phyloP scores from a whole-genome alignment of 1,140 invertebrate species.

The Oncopodura yosiiana region DNA sequence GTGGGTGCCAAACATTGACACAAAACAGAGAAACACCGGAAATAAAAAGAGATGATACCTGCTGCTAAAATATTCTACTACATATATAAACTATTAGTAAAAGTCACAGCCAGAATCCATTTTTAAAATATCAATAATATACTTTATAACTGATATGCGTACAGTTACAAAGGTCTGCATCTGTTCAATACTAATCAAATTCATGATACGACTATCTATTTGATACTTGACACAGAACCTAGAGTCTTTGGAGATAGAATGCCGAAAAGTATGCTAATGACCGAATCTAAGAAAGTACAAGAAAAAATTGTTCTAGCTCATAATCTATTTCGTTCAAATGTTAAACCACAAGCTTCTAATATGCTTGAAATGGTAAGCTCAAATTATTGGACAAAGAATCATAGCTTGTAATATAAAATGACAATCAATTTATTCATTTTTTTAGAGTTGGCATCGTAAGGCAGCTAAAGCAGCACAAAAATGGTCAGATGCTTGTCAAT shows the following conservation, averaged over 20 bases:
- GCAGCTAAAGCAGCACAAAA: constrained; percentile 59
- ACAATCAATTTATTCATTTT: constrained; percentile 1
- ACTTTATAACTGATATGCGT: neutral
- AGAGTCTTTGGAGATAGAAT: constrained; percentile 51
- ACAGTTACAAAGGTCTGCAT: too few relatives aligned
- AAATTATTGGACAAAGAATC: neutral
- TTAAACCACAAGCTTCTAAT: constrained; percentile 61
- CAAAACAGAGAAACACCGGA: too few relatives aligned
- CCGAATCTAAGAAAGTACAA: constrained; percentile 50
- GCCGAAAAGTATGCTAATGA: constrained; percentile 49
- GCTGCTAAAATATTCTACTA: neutral
- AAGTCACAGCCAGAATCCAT: neutral
- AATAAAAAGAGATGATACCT: too few relatives aligned
- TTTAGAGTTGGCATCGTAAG: constrained; percentile 59
- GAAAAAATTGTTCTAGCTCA: constrained; percentile 63
- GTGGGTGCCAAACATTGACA: too few relatives aligned
- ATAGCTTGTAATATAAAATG: neutral
- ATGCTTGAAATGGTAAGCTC: constrained; percentile 66
- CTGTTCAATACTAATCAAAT: neutral
- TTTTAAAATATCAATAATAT: neutral
- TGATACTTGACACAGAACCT: constrained; percentile 42
- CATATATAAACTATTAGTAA: neutral
- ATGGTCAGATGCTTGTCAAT: constrained; percentile 61
- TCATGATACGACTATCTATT: neutral
- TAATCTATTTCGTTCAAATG: constrained; percentile 64